Evolutionary conservation across 2,888 invertebrate species (phyloP).

Genomic region (Ceriagrion tenellum): DNA sequence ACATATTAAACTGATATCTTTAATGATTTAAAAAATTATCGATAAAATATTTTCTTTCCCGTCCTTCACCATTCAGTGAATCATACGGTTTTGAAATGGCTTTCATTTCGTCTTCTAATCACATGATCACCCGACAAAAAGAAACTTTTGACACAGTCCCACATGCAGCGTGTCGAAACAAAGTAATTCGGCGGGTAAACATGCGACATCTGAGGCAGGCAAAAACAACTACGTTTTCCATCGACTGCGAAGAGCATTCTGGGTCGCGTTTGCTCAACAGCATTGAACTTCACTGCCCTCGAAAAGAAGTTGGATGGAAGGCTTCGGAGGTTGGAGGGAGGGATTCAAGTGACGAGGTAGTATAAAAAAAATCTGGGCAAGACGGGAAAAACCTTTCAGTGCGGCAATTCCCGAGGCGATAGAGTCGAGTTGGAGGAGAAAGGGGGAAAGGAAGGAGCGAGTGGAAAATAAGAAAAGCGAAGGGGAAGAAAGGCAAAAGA

Average conservation of each 20-base stretch:
- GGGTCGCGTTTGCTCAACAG: neutral
- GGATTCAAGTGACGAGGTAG: neutral
- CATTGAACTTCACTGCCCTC: constrained; percentile 20
- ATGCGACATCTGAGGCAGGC: neutral
- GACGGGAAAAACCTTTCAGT: neutral
- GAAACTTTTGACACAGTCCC: neutral
- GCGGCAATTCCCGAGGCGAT: constrained; percentile 15
- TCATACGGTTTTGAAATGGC: too few relatives aligned
- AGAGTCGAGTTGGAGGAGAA: neutral
- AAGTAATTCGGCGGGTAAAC: neutral
- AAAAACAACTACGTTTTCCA: neutral
- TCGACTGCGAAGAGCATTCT: neutral
- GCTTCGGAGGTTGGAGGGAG: neutral
- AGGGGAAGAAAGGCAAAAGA: neutral
- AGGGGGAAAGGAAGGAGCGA: neutral
- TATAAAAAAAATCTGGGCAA: neutral
- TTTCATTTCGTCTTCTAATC: too few relatives aligned
- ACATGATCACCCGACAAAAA: too few relatives aligned
- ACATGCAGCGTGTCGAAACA: neutral
- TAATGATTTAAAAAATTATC: too few relatives aligned
- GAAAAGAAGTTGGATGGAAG: neutral
- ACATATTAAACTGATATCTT: too few relatives aligned
- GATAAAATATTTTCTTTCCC: too few relatives aligned
- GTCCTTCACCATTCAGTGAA: too few relatives aligned
- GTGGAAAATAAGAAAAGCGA: neutral